Evolutionary conservation across 2,888 invertebrate genomes (phyloP), one percentile per base, ranked within the genome.

Genomic region (Colostygia pectinataria): DNA sequence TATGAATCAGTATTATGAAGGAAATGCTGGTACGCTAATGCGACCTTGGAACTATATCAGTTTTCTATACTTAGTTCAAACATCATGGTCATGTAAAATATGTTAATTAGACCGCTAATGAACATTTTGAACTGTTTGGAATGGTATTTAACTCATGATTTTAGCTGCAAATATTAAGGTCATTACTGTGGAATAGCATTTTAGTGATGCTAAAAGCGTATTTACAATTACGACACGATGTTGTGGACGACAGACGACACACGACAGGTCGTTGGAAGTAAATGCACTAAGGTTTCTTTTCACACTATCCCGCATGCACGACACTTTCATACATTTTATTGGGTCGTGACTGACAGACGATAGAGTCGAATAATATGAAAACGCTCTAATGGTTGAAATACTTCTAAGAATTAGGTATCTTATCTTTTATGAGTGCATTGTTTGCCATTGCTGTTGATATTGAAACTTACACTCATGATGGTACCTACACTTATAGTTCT

Each of bases 51-150:
- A 65, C 58, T 59, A 51, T 65, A 69, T 63, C 69, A 69, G 56
- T 62, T 64, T 59, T 65, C 65, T 62, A 64, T 68, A 20, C 20
- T 5, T 20, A 63, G 64, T 54, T 58, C 63, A 66, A 67, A 65
- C 67, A 68, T 70, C 68, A 68, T 55, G 71, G 67, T 66, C 74
- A 65, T 71, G 75, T 67, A 78, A 80, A 71, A 58, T 70, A 74
- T 74, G 80, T 67, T 84, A 84, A 89, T 82, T 77, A 70, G 67
- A 60, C 50, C 65, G 73, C 70, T 83, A 84, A 83, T 80, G 69
- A 76, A 63, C 59, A 53, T 36, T 33, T 50, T 59, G 48, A 66
- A 42, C 38, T 18, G 68, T 68, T 71, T 65, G 69, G 59, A 68
- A 63, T 58, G 48, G 53, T 66, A 32, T 71, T 71, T 68, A 66